These are phyloP conservation scores for Brachionus angularis DNA, from an alignment of 1,140 invertebrate species.

Conservation along the genomic window DNA sequence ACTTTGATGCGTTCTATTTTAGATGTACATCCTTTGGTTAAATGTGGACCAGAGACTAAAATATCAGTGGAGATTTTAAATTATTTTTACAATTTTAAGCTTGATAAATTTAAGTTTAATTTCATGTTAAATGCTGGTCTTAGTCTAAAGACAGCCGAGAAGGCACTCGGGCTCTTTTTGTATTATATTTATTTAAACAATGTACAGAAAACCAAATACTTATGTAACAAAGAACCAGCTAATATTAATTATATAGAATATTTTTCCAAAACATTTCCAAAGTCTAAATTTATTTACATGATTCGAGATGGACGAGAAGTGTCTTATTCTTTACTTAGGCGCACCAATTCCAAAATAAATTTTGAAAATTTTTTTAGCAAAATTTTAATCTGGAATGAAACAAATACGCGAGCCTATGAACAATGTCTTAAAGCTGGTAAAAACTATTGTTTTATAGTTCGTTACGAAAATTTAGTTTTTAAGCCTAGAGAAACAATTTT, in stretches of 20 bases:
- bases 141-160: background rate
- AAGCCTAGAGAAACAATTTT: background rate
- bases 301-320: constrained; percentile 18
- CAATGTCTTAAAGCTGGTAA: background rate
- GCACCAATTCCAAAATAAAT: background rate
- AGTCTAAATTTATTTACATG: constrained; percentile 19
- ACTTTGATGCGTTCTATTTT: constrained; percentile 95
- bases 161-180: constrained; percentile 65
- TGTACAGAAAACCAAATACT: background rate
- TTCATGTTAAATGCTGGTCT: constrained; percentile 64
- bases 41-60: constrained; percentile 93
- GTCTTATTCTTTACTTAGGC: background rate
- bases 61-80: constrained; percentile 60
- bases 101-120: constrained; percentile 85
- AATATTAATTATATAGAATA: background rate
- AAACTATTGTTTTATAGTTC: background rate
- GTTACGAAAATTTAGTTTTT: constrained; percentile 2
- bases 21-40: constrained; percentile 93
- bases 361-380: background rate
- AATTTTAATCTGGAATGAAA: background rate
- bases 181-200: background rate
- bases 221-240: constrained; percentile 1
- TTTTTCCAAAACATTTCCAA: background rate
- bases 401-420: background rate
- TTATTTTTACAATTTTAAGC: constrained; percentile 76